Conservation (phyloP, 2,113 vertebrate genomes). For the Elgaria multicarinata region DNA sequence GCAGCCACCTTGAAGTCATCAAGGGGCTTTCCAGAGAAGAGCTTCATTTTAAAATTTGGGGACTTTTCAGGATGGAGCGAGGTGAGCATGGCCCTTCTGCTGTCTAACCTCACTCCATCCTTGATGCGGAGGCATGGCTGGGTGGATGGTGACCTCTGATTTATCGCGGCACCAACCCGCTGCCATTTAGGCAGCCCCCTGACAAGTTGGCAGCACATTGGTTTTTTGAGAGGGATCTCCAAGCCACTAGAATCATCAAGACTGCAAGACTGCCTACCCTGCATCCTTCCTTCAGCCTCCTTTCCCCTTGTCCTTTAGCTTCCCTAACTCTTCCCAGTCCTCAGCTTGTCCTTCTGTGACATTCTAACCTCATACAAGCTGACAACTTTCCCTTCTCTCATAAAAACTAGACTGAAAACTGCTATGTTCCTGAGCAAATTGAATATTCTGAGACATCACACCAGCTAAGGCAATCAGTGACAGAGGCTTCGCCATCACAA, state of each 20-base stretch:
- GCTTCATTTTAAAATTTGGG: no score
- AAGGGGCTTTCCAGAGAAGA: no score
- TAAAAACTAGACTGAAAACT: background rate
- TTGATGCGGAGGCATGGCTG: no score
- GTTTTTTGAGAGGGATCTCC: background rate
- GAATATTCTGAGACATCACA: background rate
- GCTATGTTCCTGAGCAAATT: background rate
- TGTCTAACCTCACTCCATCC: no score
- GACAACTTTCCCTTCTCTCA: background rate
- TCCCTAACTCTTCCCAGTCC: background rate
- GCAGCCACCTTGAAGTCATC: no score
- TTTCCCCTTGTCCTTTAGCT: background rate
- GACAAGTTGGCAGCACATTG: background rate
- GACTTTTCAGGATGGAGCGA: no score
- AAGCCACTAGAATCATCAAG: background rate
- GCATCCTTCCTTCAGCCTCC: background rate
- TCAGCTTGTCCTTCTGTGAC: background rate
- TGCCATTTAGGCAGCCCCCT: no score
- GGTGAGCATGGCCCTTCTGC: no score
- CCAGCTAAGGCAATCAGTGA: background rate
- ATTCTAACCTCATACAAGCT: background rate
- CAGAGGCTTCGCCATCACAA: background rate
- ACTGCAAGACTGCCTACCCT: background rate
- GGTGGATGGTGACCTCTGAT: no score
- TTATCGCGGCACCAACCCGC: no score